These are phyloP conservation scores for silkworm (Bombyx mori) DNA, from an alignment of 1,140 invertebrate species.

Conservation along the genomic window DNA sequence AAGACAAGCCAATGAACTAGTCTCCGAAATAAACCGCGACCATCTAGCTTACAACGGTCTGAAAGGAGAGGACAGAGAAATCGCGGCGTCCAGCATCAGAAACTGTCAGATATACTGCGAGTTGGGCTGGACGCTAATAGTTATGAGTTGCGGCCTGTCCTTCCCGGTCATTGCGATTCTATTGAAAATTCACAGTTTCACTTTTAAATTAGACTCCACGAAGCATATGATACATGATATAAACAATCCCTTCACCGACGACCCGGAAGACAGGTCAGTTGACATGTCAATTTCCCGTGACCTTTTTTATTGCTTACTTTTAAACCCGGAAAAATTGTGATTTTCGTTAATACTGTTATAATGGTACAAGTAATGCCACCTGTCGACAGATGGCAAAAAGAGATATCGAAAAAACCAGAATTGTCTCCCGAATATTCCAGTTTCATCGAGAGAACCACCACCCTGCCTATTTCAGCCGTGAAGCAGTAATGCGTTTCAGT, in stretches of 20 bases:
- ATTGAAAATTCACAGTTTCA: conserved; percentile 22
- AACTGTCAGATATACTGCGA: conserved; percentile 1
- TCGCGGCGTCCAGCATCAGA: conserved; percentile 8
- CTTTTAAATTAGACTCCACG: conserved; percentile 16
- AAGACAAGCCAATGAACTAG: conserved; percentile 14
- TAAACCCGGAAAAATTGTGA: too few species aligned
- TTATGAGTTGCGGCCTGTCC: neutral
- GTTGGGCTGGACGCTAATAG: neutral
- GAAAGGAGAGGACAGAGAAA: conserved; percentile 9
- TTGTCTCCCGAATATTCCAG: too few species aligned
- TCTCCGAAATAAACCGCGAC: conserved; percentile 28
- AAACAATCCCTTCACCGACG: conserved; percentile 18
- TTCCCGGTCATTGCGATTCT: conserved; percentile 28
- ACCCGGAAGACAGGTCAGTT: conserved; percentile 10
- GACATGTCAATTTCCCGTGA: too few species aligned
- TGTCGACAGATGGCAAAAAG: too few species aligned
- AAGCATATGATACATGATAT: conserved; percentile 41
- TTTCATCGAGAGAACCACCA: too few species aligned
- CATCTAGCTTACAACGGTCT: conserved; percentile 19
- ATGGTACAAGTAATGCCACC: too few species aligned
- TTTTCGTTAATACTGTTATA: too few species aligned
- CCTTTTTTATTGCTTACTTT: too few species aligned
- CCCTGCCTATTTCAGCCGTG: too few species aligned
- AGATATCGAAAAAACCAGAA: too few species aligned
- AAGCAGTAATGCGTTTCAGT: too few species aligned